A percentile compares a stretch with the other conserved stretches of the same genome.
Evolutionary conservation across 2,888 invertebrate species (phyloP).

Genomic region (Idaea straminata): DNA sequence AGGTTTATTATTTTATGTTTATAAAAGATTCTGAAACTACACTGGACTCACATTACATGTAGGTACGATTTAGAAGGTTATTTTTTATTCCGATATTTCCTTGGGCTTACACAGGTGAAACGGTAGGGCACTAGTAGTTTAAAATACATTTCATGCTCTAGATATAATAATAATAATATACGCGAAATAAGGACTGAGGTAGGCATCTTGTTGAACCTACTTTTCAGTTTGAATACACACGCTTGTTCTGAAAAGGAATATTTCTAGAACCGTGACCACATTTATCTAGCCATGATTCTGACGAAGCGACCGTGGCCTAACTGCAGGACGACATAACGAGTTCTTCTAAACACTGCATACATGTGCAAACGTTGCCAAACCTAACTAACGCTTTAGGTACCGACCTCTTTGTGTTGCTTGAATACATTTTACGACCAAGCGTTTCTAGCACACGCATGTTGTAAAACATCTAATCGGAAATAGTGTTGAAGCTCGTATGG

Average conservation of each 20-base stretch:
- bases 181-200: too few species aligned
- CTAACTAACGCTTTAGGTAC: slow-evolving; percentile 24
- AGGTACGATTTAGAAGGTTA: too few species aligned
- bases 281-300: neutral
- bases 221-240: too few species aligned
- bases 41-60: too few species aligned
- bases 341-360: slow-evolving; percentile 21
- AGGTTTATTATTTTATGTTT: too few species aligned
- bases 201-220: neutral
- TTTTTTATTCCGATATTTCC: too few species aligned
- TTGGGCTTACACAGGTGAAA: too few species aligned
- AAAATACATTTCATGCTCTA: too few species aligned
- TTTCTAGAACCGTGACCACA: neutral
- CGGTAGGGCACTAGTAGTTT: too few species aligned
- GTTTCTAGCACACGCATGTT: slow-evolving; percentile 61
- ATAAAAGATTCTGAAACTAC: too few species aligned
- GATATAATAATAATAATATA: too few species aligned
- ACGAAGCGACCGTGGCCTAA: slow-evolving; percentile 1
- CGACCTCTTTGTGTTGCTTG: slow-evolving; percentile 58
- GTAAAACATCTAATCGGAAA: slow-evolving; percentile 58
- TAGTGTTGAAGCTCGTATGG: slow-evolving; percentile 37
- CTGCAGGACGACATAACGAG: slow-evolving; percentile 1
- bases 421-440: slow-evolving; percentile 64
- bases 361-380: slow-evolving; percentile 48
- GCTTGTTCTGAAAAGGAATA: neutral